Percentiles rank a stretch among this genome's conserved stretches.
Conservation (phyloP, 1,140 invertebrate species). For the Kradibia gibbosae region DNA sequence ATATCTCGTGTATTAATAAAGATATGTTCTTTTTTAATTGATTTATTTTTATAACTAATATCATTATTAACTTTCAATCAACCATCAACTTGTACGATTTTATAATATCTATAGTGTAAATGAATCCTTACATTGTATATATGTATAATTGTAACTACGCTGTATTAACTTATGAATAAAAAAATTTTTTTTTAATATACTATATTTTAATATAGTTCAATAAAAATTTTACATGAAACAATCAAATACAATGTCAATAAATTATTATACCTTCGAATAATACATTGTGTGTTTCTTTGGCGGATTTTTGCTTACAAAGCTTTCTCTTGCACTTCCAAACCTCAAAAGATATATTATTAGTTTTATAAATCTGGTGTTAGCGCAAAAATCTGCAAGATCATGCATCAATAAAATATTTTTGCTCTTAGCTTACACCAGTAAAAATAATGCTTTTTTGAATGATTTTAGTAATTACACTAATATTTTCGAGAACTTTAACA, state of each 20-base stretch:
- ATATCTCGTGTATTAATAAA: no score
- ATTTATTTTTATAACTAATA: no score
- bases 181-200: no score
- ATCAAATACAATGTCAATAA: background rate
- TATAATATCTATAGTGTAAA: no score
- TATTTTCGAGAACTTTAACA: background rate
- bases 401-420: conserved; percentile 7
- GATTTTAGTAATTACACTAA: background rate
- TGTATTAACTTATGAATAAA: background rate
- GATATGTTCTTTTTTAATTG: no score
- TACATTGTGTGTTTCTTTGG: background rate
- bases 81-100: no score
- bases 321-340: background rate
- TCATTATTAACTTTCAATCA: no score
- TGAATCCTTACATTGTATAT: no score
- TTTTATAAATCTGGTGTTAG: background rate
- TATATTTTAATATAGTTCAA: background rate
- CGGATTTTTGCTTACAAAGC: background rate
- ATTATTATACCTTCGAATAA: background rate
- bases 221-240: background rate
- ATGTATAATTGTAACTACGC: no score
- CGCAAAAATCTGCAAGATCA: background rate
- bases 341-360: background rate
- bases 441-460: background rate
- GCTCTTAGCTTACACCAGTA: background rate